These are phyloP conservation scores for Martes flavigula DNA, from an alignment of 2,797 vertebrate genomes.

Conservation along the genomic window DNA sequence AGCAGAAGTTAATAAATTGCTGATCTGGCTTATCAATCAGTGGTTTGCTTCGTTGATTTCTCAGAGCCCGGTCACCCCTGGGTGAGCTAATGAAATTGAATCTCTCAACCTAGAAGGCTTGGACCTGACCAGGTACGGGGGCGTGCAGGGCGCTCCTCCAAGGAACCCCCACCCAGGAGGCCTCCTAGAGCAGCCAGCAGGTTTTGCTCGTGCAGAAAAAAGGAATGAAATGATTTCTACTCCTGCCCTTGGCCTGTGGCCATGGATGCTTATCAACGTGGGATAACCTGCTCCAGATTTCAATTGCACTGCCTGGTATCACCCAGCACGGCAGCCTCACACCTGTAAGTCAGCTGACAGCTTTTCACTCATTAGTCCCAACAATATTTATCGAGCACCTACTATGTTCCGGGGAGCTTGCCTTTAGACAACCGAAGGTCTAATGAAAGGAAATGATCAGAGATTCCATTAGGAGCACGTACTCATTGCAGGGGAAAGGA, in stretches of 20 bases:
- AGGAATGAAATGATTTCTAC: background rate
- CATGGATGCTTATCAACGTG: background rate
- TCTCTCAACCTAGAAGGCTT: conserved; percentile 66
- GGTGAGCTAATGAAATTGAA: conserved; percentile 74
- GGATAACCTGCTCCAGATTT: background rate
- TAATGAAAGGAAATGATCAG: background rate
- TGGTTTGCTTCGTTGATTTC: conserved; percentile 66
- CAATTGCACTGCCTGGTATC: background rate
- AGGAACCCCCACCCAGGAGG: background rate
- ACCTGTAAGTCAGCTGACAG: background rate
- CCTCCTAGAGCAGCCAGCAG: conserved; percentile 5
- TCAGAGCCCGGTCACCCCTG: conserved; percentile 68
- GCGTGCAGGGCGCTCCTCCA: background rate
- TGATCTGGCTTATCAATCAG: conserved; percentile 69
- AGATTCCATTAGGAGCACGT: background rate
- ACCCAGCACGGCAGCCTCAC: background rate
- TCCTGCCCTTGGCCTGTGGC: background rate
- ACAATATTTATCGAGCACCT: conserved; percentile 29
- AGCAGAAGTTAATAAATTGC: conserved; percentile 71
- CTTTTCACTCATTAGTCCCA: background rate
- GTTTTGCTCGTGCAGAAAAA: conserved; percentile 24
- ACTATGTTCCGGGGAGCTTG: background rate
- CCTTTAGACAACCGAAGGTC: background rate
- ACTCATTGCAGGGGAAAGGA: background rate
- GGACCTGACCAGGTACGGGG: background rate